Evolutionary conservation across 2,888 invertebrate species (phyloP).

Genomic region (Desoria tigrina): DNA sequence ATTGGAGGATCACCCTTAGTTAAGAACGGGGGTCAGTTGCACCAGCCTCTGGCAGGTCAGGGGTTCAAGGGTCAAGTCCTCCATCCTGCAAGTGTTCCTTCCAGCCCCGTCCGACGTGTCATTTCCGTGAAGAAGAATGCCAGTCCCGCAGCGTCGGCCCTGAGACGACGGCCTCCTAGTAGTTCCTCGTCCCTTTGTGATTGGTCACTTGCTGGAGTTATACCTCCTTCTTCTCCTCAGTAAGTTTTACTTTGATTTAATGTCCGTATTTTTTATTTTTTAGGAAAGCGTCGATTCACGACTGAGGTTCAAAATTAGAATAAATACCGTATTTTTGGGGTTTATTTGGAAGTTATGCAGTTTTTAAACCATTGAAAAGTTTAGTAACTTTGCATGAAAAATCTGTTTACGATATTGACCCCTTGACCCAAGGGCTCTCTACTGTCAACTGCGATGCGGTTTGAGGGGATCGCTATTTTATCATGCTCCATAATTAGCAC

Average conservation of each 20-base stretch:
- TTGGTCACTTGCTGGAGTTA: constrained; percentile 53
- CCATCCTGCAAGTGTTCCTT: constrained; percentile 29
- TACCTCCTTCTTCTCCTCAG: constrained; percentile 42
- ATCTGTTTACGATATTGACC: too few relatives aligned
- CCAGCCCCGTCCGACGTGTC: constrained; percentile 39
- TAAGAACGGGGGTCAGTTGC: background rate
- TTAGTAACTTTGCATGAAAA: too few relatives aligned
- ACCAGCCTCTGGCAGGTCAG: background rate
- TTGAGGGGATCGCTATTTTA: too few relatives aligned
- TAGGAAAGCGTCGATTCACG: background rate
- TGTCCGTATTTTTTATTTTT: background rate
- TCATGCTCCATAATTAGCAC: too few relatives aligned
- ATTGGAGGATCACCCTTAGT: constrained; percentile 1
- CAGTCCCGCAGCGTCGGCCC: background rate
- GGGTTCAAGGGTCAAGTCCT: constrained; percentile 7
- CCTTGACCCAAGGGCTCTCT: too few relatives aligned
- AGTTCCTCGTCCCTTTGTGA: constrained; percentile 39
- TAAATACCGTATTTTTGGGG: too few relatives aligned
- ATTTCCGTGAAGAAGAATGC: constrained; percentile 37
- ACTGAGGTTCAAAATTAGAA: too few relatives aligned
- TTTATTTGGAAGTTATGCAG: background rate
- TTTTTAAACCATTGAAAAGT: too few relatives aligned
- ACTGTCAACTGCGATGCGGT: too few relatives aligned
- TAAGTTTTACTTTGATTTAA: constrained; percentile 28
- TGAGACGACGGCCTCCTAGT: background rate